A percentile compares a stretch with the other conserved stretches of the same genome.
phyloP scores from a whole-genome alignment of 2,888 invertebrate species.

The Oasisia sp. region DNA sequence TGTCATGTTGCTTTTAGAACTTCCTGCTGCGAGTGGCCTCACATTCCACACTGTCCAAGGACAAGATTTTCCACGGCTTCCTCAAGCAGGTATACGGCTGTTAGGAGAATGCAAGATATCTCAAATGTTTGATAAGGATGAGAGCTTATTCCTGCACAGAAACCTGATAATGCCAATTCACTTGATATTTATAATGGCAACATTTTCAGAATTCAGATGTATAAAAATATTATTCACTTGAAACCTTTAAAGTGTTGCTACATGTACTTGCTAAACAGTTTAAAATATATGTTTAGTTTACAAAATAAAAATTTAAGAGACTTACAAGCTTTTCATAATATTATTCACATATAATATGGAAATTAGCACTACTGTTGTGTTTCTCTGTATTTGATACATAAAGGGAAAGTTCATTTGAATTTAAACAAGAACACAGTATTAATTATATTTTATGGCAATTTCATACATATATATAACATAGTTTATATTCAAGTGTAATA shows the following conservation, averaged over 20 bases:
- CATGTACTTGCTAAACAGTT: not conserved
- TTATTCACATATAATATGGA: not conserved
- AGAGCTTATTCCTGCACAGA: not conserved
- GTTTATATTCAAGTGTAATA: too few species aligned
- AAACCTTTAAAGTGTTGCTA: not conserved
- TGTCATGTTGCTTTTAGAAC: slow-evolving; percentile 69
- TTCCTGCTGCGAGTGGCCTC: slow-evolving; percentile 81
- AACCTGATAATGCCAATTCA: too few species aligned
- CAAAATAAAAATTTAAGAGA: not conserved
- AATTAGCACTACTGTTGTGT: not conserved
- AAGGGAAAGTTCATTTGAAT: not conserved
- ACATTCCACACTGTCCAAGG: slow-evolving; percentile 79
- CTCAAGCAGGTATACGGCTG: slow-evolving; percentile 70
- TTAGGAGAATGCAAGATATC: not conserved
- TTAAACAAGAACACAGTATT: slow-evolving; percentile 19
- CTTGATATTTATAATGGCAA: too few species aligned
- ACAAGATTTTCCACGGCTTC: slow-evolving; percentile 81
- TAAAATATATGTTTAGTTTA: not conserved
- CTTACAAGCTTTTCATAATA: not conserved
- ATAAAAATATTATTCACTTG: too few species aligned
- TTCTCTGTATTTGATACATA: not conserved
- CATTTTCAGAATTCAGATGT: too few species aligned
- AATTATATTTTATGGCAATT: too few species aligned
- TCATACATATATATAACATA: too few species aligned
- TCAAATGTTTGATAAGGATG: not conserved